Evolutionary conservation across 1,140 invertebrate species (phyloP).

Genomic region (Thereuonema tuberculata): DNA sequence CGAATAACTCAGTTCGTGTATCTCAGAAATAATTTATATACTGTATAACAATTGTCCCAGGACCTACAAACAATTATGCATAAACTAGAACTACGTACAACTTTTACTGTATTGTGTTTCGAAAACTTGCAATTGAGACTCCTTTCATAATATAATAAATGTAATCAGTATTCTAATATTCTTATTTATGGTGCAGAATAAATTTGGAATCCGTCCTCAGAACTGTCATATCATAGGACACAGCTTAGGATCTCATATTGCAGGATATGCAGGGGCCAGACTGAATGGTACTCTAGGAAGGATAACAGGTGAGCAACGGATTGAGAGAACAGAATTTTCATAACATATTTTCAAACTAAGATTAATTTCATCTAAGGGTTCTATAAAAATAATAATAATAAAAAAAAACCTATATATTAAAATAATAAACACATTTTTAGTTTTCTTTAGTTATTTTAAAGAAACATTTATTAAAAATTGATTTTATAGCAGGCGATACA

Average conservation of each 20-base stretch:
- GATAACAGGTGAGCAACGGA: constrained; percentile 39
- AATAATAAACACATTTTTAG: neutral
- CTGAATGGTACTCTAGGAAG: constrained; percentile 46
- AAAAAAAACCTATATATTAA: neutral
- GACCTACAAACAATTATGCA: too few species aligned
- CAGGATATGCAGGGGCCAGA: constrained; percentile 63
- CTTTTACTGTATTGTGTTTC: neutral
- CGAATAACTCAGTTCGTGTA: neutral
- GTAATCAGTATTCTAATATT: neutral
- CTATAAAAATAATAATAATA: neutral
- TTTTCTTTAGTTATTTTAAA: neutral
- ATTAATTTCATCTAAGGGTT: neutral
- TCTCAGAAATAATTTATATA: too few species aligned
- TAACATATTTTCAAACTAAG: neutral
- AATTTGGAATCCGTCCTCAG: constrained; percentile 25
- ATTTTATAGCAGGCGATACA: too few species aligned
- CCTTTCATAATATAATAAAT: neutral
- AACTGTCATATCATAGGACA: constrained; percentile 72
- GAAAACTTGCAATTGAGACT: neutral
- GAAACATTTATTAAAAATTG: too few species aligned
- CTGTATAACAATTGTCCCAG: neutral
- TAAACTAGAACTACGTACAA: too few species aligned
- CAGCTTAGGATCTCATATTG: constrained; percentile 72
- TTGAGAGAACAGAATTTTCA: neutral
- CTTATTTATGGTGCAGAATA: neutral